These are phyloP conservation scores for Eupeodes corollae DNA, from an alignment of 1,140 invertebrate species.

Conservation along the genomic window DNA sequence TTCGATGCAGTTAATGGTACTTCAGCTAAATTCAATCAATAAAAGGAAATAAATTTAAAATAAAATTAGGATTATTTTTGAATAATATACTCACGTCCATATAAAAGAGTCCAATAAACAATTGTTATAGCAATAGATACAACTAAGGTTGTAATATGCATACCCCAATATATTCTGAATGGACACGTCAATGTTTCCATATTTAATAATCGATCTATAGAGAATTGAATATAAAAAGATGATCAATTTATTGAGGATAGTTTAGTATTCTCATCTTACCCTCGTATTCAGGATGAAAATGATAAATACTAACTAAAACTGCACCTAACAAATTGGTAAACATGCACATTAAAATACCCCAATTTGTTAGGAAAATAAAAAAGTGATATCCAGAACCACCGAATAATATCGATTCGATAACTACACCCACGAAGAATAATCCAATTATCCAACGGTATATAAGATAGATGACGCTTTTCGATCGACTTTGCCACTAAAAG, in stretches of 20 bases:
- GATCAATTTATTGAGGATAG: background rate
- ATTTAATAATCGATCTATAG: constrained; percentile 25
- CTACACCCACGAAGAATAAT: constrained; percentile 39
- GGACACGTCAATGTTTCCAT: constrained; percentile 25
- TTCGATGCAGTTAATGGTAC: constrained; percentile 43
- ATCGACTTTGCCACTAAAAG: constrained; percentile 40
- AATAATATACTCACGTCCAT: constrained; percentile 37
- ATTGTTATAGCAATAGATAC: constrained; percentile 47
- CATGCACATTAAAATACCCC: constrained; percentile 52
- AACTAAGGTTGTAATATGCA: constrained; percentile 44
- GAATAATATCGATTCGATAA: constrained; percentile 40
- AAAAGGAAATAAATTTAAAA: background rate
- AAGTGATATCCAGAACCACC: constrained; percentile 32
- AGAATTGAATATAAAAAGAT: background rate
- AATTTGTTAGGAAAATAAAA: constrained; percentile 66
- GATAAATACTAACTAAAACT: constrained; percentile 27
- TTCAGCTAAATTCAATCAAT: constrained; percentile 13
- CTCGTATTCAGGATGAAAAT: constrained; percentile 31
- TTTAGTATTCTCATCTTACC: constrained; percentile 15
- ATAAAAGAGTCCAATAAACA: constrained; percentile 49
- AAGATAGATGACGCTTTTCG: constrained; percentile 40
- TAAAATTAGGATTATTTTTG: background rate
- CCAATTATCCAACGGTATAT: constrained; percentile 47
- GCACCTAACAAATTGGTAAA: constrained; percentile 31
- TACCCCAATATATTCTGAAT: constrained; percentile 48